These are phyloP conservation scores for Elysia crispata DNA, from an alignment of 2,888 invertebrate genomes.

Conservation along the genomic window DNA sequence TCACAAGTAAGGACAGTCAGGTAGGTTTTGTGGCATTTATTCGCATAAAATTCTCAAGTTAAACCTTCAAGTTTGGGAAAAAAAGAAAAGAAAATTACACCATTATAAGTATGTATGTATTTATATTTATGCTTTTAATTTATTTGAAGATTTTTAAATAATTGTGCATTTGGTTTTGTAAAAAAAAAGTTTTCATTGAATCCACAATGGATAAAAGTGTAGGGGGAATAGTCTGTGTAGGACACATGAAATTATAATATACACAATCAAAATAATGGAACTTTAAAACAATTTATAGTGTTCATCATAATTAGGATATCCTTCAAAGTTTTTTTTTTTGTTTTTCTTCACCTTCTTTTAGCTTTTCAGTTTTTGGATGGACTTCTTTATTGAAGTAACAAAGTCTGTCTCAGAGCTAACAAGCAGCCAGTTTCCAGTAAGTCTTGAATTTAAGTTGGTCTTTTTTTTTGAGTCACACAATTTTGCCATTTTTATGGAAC, in stretches of 20 bases:
- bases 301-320: too few species aligned
- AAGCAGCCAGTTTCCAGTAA: constrained; percentile 92
- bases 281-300: too few species aligned
- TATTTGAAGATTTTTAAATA: not conserved
- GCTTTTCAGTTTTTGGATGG: constrained; percentile 98
- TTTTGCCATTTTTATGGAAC: too few species aligned
- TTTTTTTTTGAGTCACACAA: not conserved
- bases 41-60: not conserved
- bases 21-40: constrained; percentile 46
- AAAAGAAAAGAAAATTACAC: too few species aligned
- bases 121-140: not conserved
- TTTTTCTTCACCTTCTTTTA: constrained; percentile 76
- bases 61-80: too few species aligned
- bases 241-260: too few species aligned
- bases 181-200: constrained; percentile 47
- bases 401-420: constrained; percentile 87
- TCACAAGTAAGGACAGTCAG: constrained; percentile 54
- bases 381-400: constrained; percentile 96
- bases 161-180: not conserved
- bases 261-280: too few species aligned
- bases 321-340: too few species aligned
- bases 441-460: constrained; percentile 66
- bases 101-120: too few species aligned
- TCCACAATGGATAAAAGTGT: too few species aligned
- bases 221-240: too few species aligned